Conservation (phyloP, 2,888 invertebrate genomes). For the Patella ulyssiponensis region DNA sequence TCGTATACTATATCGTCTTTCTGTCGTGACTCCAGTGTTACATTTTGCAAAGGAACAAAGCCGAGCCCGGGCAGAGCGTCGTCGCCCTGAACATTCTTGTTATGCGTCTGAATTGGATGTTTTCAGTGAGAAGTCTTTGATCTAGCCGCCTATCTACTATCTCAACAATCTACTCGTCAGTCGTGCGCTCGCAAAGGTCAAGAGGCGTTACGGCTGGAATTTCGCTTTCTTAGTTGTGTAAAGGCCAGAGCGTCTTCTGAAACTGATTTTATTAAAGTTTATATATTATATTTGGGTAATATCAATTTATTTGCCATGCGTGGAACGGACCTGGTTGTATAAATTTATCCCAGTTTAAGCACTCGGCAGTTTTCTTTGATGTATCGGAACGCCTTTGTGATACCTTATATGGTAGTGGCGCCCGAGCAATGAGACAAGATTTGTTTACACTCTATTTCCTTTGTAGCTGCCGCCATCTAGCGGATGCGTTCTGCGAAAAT, state of each 20-base stretch:
- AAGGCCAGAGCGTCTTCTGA: constrained; percentile 19
- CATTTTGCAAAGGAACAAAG: constrained; percentile 36
- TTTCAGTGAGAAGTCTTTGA: constrained; percentile 51
- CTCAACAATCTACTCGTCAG: constrained; percentile 47
- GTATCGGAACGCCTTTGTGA: constrained; percentile 55
- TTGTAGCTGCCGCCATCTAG: constrained; percentile 44
- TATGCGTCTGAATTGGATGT: constrained; percentile 54
- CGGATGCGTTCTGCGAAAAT: constrained; percentile 40
- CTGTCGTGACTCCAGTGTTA: constrained; percentile 29
- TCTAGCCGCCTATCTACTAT: constrained; percentile 53
- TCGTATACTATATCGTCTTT: background rate
- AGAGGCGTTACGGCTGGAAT: constrained; percentile 39
- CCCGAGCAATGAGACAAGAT: constrained; percentile 43
- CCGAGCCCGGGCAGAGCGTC: constrained; percentile 28
- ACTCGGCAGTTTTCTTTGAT: constrained; percentile 48
- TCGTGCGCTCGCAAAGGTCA: constrained; percentile 48
- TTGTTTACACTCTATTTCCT: constrained; percentile 54
- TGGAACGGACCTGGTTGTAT: constrained; percentile 20
- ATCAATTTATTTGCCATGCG: constrained; percentile 36
- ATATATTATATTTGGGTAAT: constrained; percentile 33
- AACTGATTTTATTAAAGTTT: constrained; percentile 31
- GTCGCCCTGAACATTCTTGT: constrained; percentile 46
- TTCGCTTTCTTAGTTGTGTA: constrained; percentile 22
- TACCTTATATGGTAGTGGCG: constrained; percentile 55
- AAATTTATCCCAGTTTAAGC: constrained; percentile 32